Percentiles rank a stretch among this genome's conserved stretches.
Conservation (phyloP, 2,888 invertebrate species). For the Zaprionus obscuricornis region DNA sequence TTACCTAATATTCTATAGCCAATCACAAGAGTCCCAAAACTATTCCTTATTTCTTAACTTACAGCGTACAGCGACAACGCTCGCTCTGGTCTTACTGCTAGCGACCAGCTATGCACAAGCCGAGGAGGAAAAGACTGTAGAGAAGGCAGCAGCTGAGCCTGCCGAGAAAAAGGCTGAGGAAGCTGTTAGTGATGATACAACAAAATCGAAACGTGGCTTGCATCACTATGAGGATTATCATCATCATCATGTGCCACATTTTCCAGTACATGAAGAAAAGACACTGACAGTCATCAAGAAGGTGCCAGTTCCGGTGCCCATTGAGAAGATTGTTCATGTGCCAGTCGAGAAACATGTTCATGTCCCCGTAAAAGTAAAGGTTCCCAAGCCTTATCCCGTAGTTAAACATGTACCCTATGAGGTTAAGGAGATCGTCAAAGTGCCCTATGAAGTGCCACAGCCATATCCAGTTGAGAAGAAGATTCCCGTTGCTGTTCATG, state of each 20-base stretch:
- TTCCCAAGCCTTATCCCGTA: slow-evolving; percentile 89
- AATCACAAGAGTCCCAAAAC: neutral
- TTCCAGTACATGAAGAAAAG: slow-evolving; percentile 85
- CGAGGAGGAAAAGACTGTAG: slow-evolving; percentile 85
- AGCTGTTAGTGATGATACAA: slow-evolving; percentile 85
- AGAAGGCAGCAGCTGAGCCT: slow-evolving; percentile 84
- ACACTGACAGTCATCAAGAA: slow-evolving; percentile 90
- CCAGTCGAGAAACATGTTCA: slow-evolving; percentile 88
- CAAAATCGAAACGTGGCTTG: slow-evolving; percentile 90
- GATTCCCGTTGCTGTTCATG: slow-evolving; percentile 89
- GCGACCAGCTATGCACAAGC: slow-evolving; percentile 83
- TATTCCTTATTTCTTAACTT: neutral
- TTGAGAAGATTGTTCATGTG: slow-evolving; percentile 86
- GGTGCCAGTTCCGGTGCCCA: slow-evolving; percentile 88
- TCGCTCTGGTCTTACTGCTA: slow-evolving; percentile 86
- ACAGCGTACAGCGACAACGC: slow-evolving; percentile 83
- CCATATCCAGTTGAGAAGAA: slow-evolving; percentile 91
- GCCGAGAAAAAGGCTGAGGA: slow-evolving; percentile 64
- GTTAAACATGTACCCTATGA: slow-evolving; percentile 88
- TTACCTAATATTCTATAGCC: no score
- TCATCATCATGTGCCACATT: slow-evolving; percentile 77
- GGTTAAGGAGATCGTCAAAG: slow-evolving; percentile 91
- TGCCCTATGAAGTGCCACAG: slow-evolving; percentile 90
- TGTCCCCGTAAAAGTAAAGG: slow-evolving; percentile 86
- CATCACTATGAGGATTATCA: slow-evolving; percentile 84